Percentiles rank a stretch among this genome's conserved stretches.
Conservation (phyloP, 2,113 vertebrate genomes). For the Rattus rattus region DNA sequence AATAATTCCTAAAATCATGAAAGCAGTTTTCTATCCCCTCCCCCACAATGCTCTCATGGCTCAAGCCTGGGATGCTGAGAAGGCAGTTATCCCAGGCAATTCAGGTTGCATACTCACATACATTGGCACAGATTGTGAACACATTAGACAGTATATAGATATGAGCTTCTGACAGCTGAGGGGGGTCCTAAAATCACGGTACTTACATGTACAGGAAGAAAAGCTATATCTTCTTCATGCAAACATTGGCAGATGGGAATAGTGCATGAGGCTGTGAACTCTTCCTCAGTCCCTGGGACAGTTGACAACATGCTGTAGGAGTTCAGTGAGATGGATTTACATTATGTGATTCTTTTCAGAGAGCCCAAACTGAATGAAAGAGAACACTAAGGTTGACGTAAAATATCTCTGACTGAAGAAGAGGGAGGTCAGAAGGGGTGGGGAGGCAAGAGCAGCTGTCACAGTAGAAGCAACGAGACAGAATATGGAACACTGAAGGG, state of each 20-base stretch:
- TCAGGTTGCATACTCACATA: background rate
- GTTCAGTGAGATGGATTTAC: background rate
- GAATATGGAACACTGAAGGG: background rate
- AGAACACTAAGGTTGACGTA: slow-evolving; percentile 35
- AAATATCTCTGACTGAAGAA: slow-evolving; percentile 21
- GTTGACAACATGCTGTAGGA: rapidly evolving
- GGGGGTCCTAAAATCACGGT: background rate
- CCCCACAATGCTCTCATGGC: background rate
- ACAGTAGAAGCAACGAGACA: background rate
- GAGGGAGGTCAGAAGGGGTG: background rate
- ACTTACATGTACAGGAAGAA: background rate
- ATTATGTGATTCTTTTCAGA: background rate
- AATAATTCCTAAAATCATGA: slow-evolving; percentile 27
- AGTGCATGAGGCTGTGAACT: background rate
- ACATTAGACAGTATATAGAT: background rate
- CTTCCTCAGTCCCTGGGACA: background rate
- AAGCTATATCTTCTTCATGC: background rate
- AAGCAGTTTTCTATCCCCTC: background rate
- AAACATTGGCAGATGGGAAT: background rate
- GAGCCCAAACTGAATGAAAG: background rate
- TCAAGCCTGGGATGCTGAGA: background rate
- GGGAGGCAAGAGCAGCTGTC: background rate
- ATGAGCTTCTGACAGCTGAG: background rate
- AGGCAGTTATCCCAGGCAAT: background rate
- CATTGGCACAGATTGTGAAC: background rate